A percentile compares a stretch with the other conserved stretches of the same genome.
These are phyloP conservation scores for Rhynchotus rufescens DNA, from an alignment of 2,797 vertebrate species.

Conservation along the genomic window DNA sequence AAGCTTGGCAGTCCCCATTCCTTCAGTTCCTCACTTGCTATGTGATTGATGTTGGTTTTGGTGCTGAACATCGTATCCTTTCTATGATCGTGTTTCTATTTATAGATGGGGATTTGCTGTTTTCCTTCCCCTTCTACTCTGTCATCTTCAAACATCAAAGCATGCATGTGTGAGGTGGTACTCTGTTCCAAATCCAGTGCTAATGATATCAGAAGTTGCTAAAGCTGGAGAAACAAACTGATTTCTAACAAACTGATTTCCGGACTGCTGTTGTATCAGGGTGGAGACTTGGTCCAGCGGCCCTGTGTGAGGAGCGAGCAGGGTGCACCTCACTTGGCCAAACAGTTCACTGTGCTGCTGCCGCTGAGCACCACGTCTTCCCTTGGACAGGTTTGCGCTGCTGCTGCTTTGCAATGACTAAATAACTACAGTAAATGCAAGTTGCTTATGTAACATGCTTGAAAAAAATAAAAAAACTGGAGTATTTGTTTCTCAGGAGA, in stretches of 20 bases:
- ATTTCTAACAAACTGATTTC: not conserved
- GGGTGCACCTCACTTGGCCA: conserved; percentile 4
- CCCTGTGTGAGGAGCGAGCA: not conserved
- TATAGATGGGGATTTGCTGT: not conserved
- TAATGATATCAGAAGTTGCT: not conserved
- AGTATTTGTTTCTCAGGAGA: conserved; percentile 27
- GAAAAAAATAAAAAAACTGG: not conserved
- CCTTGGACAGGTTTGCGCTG: conserved; percentile 1
- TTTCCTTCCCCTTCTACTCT: not conserved
- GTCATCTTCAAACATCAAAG: not conserved
- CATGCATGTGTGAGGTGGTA: not conserved
- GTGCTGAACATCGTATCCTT: not conserved
- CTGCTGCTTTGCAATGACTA: not conserved
- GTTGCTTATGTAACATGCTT: not conserved
- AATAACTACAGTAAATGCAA: not conserved
- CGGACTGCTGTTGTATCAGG: not conserved
- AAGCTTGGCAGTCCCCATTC: not conserved
- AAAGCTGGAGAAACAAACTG: not conserved
- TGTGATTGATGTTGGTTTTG: rapidly evolving
- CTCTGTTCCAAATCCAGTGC: not conserved
- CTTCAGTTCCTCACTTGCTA: not conserved
- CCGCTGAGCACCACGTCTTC: conserved; percentile 22
- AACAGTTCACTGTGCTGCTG: conserved; percentile 36
- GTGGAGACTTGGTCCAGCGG: too few species aligned
- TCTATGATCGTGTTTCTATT: not conserved